Base-by-base conservation (phyloP, 2,797 vertebrate species). In the Periophthalmus magnuspinnatus region DNA sequence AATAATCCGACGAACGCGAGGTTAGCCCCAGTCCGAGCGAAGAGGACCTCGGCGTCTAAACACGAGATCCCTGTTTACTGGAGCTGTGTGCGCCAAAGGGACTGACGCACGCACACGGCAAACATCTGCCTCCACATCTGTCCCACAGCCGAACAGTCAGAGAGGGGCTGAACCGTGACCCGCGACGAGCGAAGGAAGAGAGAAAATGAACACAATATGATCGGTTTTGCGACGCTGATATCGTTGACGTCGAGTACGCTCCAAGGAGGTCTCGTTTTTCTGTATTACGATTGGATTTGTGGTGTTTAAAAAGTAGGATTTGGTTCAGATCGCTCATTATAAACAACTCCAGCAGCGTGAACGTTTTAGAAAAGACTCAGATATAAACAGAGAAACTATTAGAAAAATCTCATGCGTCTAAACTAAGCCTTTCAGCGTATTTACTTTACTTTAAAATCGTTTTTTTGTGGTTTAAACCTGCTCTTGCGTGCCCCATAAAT, bases 111-210 rank as follows among this genome's bases (percentile, higher is more conserved):
- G 62, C 48, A 55, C 55, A 74, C 62, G 60, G 17, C 21, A 17
- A 67, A 72, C 69, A 78, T 78, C 77, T 80, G 75, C 72, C 65
- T 0, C 1, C 70, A 77, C 77, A 80, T 73, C 81, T 82, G 77
- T 66, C 57, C 65, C 59, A 60, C 32, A 71, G 68, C 19, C 41
- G 63, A 2, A 64, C 60, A 45, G 33, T 58, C 28, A 72, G 16
- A 54, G 24, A 59, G 50, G 59, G 47, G 63, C 14, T 7, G 9
- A 68, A 28, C 24, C 52, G 32, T 68, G 67, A 55, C 60, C 50
- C 21, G 19, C 17, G 33, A 32, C 24, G 62, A 56, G 14, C 9
- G 2, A 56, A 62, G 52, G 17, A 1, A 72, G 14, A 14, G 2
- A 1, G 32, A 34, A 47, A n/a, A 13, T 22, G 38, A 21, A 38